These are phyloP conservation scores for Agonopterix subpropinquella DNA, from an alignment of 2,888 invertebrate genomes.

Conservation along the genomic window DNA sequence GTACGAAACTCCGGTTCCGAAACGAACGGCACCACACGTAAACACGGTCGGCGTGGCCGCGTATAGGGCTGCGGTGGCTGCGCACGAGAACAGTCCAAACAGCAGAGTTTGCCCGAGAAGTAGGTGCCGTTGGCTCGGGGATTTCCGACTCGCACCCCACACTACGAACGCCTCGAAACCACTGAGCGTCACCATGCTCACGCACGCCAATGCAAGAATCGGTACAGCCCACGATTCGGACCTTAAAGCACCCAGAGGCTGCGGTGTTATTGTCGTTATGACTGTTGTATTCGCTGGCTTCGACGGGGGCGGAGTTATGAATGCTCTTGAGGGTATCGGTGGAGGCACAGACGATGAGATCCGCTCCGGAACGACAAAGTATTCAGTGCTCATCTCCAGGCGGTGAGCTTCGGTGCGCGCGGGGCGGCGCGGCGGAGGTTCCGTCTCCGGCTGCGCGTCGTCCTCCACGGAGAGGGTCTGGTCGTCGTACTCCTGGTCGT, in stretches of 20 bases:
- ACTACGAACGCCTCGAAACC: slow-evolving; percentile 93
- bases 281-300: slow-evolving; percentile 36
- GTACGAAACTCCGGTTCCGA: slow-evolving; percentile 88
- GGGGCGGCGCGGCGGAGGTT: slow-evolving; percentile 47
- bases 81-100: slow-evolving; percentile 87
- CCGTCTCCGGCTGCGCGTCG: slow-evolving; percentile 31
- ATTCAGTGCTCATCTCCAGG: slow-evolving; percentile 89
- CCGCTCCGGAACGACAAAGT: slow-evolving; percentile 83
- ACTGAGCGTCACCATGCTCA: slow-evolving; percentile 89
- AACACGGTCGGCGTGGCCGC: slow-evolving; percentile 86
- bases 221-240: slow-evolving; percentile 94
- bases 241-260: slow-evolving; percentile 65
- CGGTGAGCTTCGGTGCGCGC: slow-evolving; percentile 69
- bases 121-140: slow-evolving; percentile 88
- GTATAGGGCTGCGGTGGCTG: slow-evolving; percentile 85
- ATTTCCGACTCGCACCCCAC: slow-evolving; percentile 85
- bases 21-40: slow-evolving; percentile 88
- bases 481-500: slow-evolving; percentile 53
- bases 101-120: slow-evolving; percentile 92
- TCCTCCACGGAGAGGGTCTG: slow-evolving; percentile 35
- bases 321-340: slow-evolving; percentile 45
- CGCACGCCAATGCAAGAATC: slow-evolving; percentile 87
- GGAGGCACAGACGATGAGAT: slow-evolving; percentile 36
- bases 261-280: slow-evolving; percentile 30
- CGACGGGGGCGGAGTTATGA: slow-evolving; percentile 26